Evolutionary conservation across 2,113 vertebrate species (phyloP), one percentile per base, ranked within the genome.

Genomic region (Nothoprocta perdicaria): DNA sequence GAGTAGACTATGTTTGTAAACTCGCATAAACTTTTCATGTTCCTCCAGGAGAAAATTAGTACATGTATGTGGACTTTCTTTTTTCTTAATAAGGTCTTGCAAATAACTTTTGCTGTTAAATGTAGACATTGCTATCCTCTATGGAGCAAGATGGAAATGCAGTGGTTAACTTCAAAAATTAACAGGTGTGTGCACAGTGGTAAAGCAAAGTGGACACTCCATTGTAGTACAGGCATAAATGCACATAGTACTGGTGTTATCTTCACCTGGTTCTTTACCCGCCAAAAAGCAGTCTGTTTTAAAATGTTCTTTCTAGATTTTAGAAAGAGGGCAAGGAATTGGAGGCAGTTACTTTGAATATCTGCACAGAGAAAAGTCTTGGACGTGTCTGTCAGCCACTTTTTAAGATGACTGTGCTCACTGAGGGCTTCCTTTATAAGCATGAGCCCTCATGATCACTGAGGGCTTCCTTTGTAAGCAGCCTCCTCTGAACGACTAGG

Each of bases 321-420:
- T 29, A 62, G 18, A 78, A 62, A 82, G 77, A 86, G 46, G 41
- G 61, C 46, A 27, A 67, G 18, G 40, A 77, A 48, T 23, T n/a
- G 26, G 40, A 80, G 57, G 23, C 35, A 62, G 60, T 16, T 80
- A 8, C 3, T 68, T 78, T 62, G 41, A 73, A 46, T 53, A 40
- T 4, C 0, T 12, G 31, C 40, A 26, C 14, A n/a, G 19, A 57
- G 52, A 24, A 57, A 74, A 43, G 38, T 14, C 38, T 22, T 57
- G 8, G 68, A 16, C 29, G 6, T 33, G 17, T 12, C 41, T 61
- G 24, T 41, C 46, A 31, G 19, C 16, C 29, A 12, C 69, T 26
- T 55, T 13, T 31, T 66, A 33, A 0, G 4, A 10, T 33, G 17
- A 1, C 29, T 84, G 16, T 61, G 35, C 77, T 14, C 8, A 2